A percentile compares a stretch with the other conserved stretches of the same genome.
Evolutionary conservation across 2,113 vertebrate species (phyloP).

Genomic region (Tupaia tana): DNA sequence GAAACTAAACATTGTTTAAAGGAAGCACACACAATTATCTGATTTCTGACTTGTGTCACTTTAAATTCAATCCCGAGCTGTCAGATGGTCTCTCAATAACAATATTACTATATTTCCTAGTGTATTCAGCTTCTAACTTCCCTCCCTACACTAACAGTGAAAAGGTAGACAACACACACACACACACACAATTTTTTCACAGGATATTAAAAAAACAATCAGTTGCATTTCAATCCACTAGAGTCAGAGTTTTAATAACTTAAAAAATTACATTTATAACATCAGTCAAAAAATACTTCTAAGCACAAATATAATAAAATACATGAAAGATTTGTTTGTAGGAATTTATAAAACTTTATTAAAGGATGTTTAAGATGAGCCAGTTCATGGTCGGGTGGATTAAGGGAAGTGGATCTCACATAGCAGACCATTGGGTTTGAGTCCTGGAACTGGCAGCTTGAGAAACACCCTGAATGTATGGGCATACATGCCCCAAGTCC

Average conservation of each 20-base stretch:
- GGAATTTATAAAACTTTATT: background rate
- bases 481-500: too few species aligned
- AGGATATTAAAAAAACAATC: background rate
- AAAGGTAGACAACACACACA: background rate
- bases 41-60: background rate
- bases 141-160: background rate
- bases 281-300: background rate
- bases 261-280: background rate
- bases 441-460: too few species aligned
- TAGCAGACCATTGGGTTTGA: too few species aligned
- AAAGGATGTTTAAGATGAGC: background rate
- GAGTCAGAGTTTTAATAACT: background rate
- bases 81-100: background rate
- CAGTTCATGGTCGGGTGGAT: too few species aligned
- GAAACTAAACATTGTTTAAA: background rate
- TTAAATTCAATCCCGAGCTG: background rate
- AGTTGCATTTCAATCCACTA: background rate
- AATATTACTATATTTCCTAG: background rate
- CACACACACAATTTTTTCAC: background rate
- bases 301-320: background rate
- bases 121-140: background rate
- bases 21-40: background rate
- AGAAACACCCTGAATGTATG: too few species aligned
- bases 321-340: background rate
- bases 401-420: too few species aligned